Evolutionary conservation across 1,140 invertebrate genomes (phyloP), one percentile per base, ranked within the genome.

Genomic region (Lepeophtheirus salmonis): DNA sequence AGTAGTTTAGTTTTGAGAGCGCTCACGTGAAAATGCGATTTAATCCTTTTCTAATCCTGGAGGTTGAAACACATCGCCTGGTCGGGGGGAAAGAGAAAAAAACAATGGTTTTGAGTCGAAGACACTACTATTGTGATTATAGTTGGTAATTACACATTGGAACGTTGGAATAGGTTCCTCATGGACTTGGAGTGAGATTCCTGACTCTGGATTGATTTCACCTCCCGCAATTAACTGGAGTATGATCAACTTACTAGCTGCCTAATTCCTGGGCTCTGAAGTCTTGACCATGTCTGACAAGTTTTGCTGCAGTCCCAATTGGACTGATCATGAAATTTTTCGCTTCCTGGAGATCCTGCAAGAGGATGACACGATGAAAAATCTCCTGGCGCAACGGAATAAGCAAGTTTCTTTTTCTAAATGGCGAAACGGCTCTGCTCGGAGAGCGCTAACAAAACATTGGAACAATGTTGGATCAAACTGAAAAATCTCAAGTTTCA

Each of bases 401-500:
- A 60, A 60, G 20, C 30, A 51, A 26, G 57, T 60, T 1, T n/a
- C n/a, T 60, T 60, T 26, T 60, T 48, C 57, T 60, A 60, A 4
- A 30, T 60, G 20, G 49, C 41, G 2, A 10, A 50, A 16, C 23
- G 23, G 49, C 3, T 60, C 50, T 53, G 18, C 22, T 14, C 23
- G 57, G 57, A 60, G 49, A 30, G 57, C 3, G 18, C 41, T 12
- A 18, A 50, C 17, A 60, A 60, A 16, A 52, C 57, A 1, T 60
- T 48, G 57, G 57, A 60, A 4, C 57, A 60, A 23, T 60, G 57
- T 30, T 13, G 49, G 49, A 60, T 60, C 17, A 60, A 60, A 16
- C 57, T 60, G 1, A 60, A 60, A 22, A 60, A 60, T 51, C 57
- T 60, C 16, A 60, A 60, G 49, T 60, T 30, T 16, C 57, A 60